Base-by-base conservation (phyloP, 2,113 vertebrate genomes). In the Seriola aureovittata region DNA sequence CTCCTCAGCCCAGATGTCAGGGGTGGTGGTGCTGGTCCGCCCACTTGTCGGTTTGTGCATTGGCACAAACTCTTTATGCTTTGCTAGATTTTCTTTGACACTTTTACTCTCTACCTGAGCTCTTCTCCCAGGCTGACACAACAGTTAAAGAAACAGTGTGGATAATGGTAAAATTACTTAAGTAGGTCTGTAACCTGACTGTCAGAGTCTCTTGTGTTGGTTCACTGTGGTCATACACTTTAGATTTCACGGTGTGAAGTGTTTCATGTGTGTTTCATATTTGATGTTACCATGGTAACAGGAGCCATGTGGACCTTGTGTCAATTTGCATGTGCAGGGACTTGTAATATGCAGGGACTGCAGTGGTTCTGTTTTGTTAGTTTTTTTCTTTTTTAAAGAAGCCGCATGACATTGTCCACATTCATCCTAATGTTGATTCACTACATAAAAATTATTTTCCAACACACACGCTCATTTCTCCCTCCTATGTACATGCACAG, bases 1-100 rank as follows among this genome's bases (percentile, higher is more conserved):
- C 64, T 77, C 52, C 23, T 60, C 38, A 59, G 54, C 59, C 50
- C 44, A 78, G 52, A 40, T 78, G 69, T 74, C 69, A 66, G 36
- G 29, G 36, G 25, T 40, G 44, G 32, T 63, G 59, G 16, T 38
- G 32, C 36, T 23, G 42, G 1, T 46, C 75, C 32, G 21, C 58
- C 62, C 42, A 52, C 74, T 25, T 74, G 50, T 83, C 76, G 76
- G 36, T 67, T 62, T 67, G 52, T 58, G 40, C n/a, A 44, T 3
- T 8, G 5, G 1, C 54, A 78, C 44, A 44, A 58, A 54, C 29
- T 16, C 10, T 71, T 66, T 59, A 34, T 66, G 44, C 36, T 68
- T 71, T 79, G 40, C 57, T 3, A 34, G 48, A 80, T 59, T 80
- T 69, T 23, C 12, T 71, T 38, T 75, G 44, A 65, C 59, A 62